phyloP scores from a whole-genome alignment of 2,797 vertebrate species.

The Huso huso region DNA sequence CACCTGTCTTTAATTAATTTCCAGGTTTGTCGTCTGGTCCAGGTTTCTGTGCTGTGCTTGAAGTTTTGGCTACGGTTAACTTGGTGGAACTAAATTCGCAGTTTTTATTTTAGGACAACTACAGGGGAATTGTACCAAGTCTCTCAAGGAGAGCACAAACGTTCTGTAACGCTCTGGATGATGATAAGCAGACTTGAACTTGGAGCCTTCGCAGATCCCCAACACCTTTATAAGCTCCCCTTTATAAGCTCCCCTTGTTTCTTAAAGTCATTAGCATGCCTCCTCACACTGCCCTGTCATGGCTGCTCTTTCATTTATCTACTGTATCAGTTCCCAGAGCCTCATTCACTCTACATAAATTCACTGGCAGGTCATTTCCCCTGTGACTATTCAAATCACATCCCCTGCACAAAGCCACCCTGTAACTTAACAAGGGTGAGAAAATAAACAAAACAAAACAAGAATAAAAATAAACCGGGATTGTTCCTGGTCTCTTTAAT shows the following conservation, averaged over 20 bases:
- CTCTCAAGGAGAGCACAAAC: conserved; percentile 15
- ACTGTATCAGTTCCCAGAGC: conserved; percentile 28
- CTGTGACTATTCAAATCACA: conserved; percentile 17
- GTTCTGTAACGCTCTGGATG: conserved; percentile 10
- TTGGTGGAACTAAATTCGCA: no score
- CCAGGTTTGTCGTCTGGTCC: no score
- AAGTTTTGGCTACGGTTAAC: no score
- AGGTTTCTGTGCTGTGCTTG: no score
- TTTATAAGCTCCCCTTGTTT: conserved; percentile 24
- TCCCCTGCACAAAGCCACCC: conserved; percentile 8
- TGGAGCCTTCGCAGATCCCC: conserved; percentile 1
- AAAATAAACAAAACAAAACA: conserved; percentile 26
- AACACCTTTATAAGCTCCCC: no score
- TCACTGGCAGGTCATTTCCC: conserved; percentile 19
- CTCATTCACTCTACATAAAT: conserved; percentile 20
- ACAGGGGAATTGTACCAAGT: no score
- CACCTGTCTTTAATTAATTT: no score
- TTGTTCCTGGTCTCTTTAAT: conserved; percentile 13
- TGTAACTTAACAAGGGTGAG: conserved; percentile 23
- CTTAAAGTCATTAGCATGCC: conserved; percentile 24
- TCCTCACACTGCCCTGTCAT: conserved; percentile 20
- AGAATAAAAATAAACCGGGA: conserved; percentile 16
- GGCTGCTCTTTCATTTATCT: conserved; percentile 7
- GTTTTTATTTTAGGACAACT: no score
- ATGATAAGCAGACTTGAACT: conserved; percentile 14